Percentiles rank a stretch among this genome's conserved stretches.
Conservation (phyloP, 2,113 vertebrate genomes). For the Melanocharis versteri region DNA sequence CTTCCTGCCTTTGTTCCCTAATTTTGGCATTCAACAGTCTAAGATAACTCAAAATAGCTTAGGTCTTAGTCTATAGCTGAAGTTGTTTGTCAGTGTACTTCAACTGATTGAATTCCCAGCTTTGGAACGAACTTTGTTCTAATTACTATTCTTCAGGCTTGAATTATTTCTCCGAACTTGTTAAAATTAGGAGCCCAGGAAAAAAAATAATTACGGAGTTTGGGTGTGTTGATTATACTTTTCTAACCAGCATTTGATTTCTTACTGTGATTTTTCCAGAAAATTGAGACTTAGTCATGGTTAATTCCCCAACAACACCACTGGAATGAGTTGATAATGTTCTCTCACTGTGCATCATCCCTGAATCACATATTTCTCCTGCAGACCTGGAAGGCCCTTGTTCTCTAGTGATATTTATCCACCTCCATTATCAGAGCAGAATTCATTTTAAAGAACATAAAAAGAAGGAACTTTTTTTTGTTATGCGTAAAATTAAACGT, state of each 20-base stretch:
- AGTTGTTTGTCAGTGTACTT: not conserved
- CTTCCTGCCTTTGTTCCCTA: slow-evolving; percentile 64
- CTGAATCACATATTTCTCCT: not conserved
- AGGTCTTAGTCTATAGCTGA: slow-evolving; percentile 23
- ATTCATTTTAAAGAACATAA: not conserved
- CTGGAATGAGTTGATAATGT: not conserved
- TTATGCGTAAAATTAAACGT: not conserved
- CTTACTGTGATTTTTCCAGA: not conserved
- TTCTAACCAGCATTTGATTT: not conserved
- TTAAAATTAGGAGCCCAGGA: not conserved
- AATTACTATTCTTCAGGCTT: not conserved
- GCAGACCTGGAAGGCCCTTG: not conserved
- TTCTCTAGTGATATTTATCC: not conserved
- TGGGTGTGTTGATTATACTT: not conserved
- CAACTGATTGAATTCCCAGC: not conserved
- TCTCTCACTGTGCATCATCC: not conserved
- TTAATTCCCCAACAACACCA: not conserved
- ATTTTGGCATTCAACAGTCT: slow-evolving; percentile 13
- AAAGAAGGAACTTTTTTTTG: not conserved
- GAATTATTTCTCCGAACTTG: not conserved
- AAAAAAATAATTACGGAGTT: not conserved
- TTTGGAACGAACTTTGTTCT: not conserved
- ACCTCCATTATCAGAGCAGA: not conserved
- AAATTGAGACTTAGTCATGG: not conserved
- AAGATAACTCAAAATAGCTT: slow-evolving; percentile 50